Base-by-base conservation (phyloP, 2,113 vertebrate species). In the Pao palembangensis region DNA sequence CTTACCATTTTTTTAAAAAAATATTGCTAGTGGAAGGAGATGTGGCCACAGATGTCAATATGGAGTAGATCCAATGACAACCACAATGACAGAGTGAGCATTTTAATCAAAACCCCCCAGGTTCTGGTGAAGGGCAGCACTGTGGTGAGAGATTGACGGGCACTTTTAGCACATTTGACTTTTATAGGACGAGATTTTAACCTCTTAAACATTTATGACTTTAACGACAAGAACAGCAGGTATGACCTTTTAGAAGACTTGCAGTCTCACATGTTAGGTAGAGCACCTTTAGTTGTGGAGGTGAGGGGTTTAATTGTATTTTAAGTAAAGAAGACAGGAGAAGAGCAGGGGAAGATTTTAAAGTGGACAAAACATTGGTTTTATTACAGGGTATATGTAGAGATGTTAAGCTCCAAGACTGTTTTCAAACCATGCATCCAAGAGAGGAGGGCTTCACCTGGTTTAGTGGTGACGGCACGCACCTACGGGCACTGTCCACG, bases 1-100 rank as follows among this genome's bases (percentile, higher is more conserved):
- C 8, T 10, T 51, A 51, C 49, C 51, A n/a, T n/a, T 0, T 66
- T 60, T 49, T 25, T 43, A 21, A 64, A 49, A 0, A 10, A 44
- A 10, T 58, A 52, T 8, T 58, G 58, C 0, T 48, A 58, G 2
- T 73, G 23, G 23, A 5, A 25, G 23, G 23, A 25, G n/a, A n/a
- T n/a, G n/a, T n/a, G n/a, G n/a, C n/a, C n/a, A n/a, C n/a, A n/a
- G n/a, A n/a, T n/a, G n/a, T n/a, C n/a, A n/a, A n/a, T n/a, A n/a
- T n/a, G n/a, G n/a, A n/a, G n/a, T n/a, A n/a, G n/a, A n/a, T n/a
- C 70, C 2, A 73, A 67, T 2, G 8, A 57, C 6, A 67, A 72
- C 8, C 60, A 19, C 44, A 66, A 25, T 44, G 62, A 66, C 4
- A 56, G 62, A 2, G 62, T 66, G 48, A 55, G 59, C 50, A 68